Evolutionary conservation across 2,797 vertebrate species (phyloP), one percentile per base, ranked within the genome.

Genomic region (Corythornis leucogaster): DNA sequence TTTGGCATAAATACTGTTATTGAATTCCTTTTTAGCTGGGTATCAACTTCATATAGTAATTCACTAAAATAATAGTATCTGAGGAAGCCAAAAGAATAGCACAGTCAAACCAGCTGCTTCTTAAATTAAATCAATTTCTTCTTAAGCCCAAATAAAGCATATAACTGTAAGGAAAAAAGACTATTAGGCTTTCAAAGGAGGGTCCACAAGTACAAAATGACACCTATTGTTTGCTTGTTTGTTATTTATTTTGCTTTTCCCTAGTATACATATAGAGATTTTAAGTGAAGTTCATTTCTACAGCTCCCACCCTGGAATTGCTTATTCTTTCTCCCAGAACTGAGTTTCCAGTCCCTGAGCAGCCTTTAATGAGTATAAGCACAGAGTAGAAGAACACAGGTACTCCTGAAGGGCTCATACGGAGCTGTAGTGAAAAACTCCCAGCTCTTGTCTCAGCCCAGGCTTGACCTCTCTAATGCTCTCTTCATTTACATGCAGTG

Each of bases 71-170:
- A 82, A 82, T 30, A 42, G 43, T 40, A 62, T 67, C 15, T 82
- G 53, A 69, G 53, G 11, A 79, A 67, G 35, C 40, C 28, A 67
- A 58, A 87, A 63, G 24, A 57, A 67, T 57, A 93, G 25, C 57
- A 85, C 8, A 55, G 28, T 69, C 35, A 81, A 40, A 84, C 6
- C 26, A 82, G 33, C 55, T 76, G 22, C 31, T 50, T 87, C 84
- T 85, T 63, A 80, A 91, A 93, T 80, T 43, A 81, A 87, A 92
- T 58, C 48, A 35, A 50, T 85, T 70, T 70, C 9, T 87, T 86
- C 68, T 58, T 69, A 86, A 70, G 35, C 15, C 19, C 89, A 59
- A 93, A 51, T 11, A 86, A 78, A 75, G 8, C 15, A 58, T 6
- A 66, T 19, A 86, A 35, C 15, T 31, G 17, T 6, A 76, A 30